These are phyloP conservation scores for Synanthedon myopaeformis DNA, from an alignment of 2,888 invertebrate species.

Conservation along the genomic window DNA sequence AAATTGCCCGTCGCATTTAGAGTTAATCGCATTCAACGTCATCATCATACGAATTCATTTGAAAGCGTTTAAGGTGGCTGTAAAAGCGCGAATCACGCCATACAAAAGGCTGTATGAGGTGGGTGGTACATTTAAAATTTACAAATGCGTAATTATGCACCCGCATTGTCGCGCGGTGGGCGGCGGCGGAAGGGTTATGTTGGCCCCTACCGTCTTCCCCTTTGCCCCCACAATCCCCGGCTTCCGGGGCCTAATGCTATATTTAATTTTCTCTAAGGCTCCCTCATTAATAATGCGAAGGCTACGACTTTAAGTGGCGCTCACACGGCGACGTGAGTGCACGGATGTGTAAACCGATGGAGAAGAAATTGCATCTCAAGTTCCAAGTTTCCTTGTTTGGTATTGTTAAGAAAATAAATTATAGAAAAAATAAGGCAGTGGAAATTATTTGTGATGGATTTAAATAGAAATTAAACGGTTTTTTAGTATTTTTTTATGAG, in stretches of 20 bases:
- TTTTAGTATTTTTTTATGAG: too few species aligned
- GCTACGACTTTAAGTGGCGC: constrained; percentile 69
- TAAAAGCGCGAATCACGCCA: constrained; percentile 64
- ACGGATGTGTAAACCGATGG: constrained; percentile 27
- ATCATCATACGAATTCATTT: constrained; percentile 55
- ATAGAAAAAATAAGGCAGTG: too few species aligned
- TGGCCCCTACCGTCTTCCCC: constrained; percentile 27
- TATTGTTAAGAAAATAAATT: too few species aligned
- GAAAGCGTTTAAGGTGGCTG: constrained; percentile 45
- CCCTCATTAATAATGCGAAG: constrained; percentile 69
- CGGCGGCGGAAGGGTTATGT: constrained; percentile 48
- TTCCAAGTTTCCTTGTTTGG: too few species aligned
- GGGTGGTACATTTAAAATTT: constrained; percentile 69
- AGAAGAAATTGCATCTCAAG: neutral
- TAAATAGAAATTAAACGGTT: too few species aligned
- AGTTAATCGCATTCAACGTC: constrained; percentile 45
- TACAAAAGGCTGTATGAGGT: constrained; percentile 65
- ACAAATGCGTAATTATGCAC: constrained; percentile 72
- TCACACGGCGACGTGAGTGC: constrained; percentile 50
- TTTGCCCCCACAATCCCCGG: constrained; percentile 38
- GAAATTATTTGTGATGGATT: too few species aligned
- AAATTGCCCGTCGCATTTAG: constrained; percentile 41
- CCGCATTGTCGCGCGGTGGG: constrained; percentile 58
- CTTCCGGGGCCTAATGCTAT: constrained; percentile 70
- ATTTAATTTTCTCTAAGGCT: constrained; percentile 71